Evolutionary conservation across 64 coral and sea anemone genomes (phyloP), one percentile per base, ranked within the genome.

Genomic region (Stichodactyla mertensii): DNA sequence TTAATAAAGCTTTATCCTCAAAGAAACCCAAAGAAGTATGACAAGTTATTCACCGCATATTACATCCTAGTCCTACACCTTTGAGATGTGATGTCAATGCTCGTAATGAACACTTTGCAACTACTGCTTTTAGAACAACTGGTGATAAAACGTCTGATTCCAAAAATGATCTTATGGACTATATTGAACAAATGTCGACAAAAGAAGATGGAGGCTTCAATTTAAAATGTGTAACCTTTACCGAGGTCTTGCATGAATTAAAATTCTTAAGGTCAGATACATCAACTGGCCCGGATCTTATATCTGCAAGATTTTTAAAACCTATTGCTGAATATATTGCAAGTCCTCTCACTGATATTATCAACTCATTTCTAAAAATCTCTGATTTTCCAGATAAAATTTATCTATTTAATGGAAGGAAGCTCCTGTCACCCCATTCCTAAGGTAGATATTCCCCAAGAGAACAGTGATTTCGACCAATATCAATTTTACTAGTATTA

Each of bases 1-100:
- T 83, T 36, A 86, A 20, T 60, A 58, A 86, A 60, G 85, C 88
- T 23, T 52, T 94, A 16, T 93, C 92, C 16, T 89, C 92, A 52
- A 89, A 77, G 28, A 90, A 87, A 51, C 84, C 84, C 52, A 61
- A 61, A 84, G 24, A 69, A 69, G 2, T 86, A 36, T 86, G 56
- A 27, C 57, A 52, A 7, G 60, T 59, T 18, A 86, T 86, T 19
- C 56, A 86, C 22, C 86, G 86, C 22, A 87, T 87, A 52, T 51
- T 78, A 13, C 16, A 87, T 64, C 86, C 86, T 5, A 79, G 71
- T 31, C 70, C 64, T 56, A 71, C 71, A 78, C 70, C 71, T 8
- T 52, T 87, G 2, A 52, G n/a, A 22, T 27, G 51, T 55, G 86
- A 87, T 58, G 64, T 52, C 24, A 36, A 87, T 67, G 24, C 6